A percentile compares a stretch with the other conserved stretches of the same genome.
These are phyloP conservation scores for Ascaphus truei DNA, from an alignment of 2,113 vertebrate species.

Conservation along the genomic window DNA sequence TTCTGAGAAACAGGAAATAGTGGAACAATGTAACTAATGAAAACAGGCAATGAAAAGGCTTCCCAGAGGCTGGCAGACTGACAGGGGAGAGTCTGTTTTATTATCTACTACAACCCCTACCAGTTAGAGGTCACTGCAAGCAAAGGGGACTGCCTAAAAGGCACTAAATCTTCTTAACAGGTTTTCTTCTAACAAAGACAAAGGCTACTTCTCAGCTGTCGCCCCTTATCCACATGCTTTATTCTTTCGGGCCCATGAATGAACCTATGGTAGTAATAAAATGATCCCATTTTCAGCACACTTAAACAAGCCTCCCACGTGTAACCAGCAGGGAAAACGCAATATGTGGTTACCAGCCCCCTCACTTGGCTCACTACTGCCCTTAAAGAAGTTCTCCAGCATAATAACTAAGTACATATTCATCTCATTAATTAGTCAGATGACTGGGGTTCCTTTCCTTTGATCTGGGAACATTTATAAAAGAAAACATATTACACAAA, in stretches of 20 bases:
- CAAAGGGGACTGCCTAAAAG: slow-evolving; percentile 44
- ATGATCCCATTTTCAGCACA: slow-evolving; percentile 25
- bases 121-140: slow-evolving; percentile 50
- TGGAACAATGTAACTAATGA: slow-evolving; percentile 47
- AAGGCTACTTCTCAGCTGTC: slow-evolving; percentile 32
- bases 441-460: not conserved
- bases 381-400: not conserved
- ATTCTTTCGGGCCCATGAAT: slow-evolving; percentile 9
- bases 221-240: slow-evolving; percentile 9
- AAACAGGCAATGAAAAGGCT: slow-evolving; percentile 49
- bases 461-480: not conserved
- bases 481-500: no score
- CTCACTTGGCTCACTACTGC: not conserved
- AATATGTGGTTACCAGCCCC: not conserved
- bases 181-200: slow-evolving; percentile 29
- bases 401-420: not conserved
- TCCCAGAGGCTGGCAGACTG: slow-evolving; percentile 41
- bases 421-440: not conserved
- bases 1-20: slow-evolving; percentile 40
- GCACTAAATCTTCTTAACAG: slow-evolving; percentile 43
- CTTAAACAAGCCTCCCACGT: slow-evolving; percentile 10
- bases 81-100: slow-evolving; percentile 44
- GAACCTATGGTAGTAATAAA: not conserved
- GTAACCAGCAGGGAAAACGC: not conserved
- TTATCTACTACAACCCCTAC: slow-evolving; percentile 49